A percentile compares a stretch with the other conserved stretches of the same genome.
phyloP scores from a whole-genome alignment of 2,888 invertebrate genomes.

The Anarsia innoxiella region DNA sequence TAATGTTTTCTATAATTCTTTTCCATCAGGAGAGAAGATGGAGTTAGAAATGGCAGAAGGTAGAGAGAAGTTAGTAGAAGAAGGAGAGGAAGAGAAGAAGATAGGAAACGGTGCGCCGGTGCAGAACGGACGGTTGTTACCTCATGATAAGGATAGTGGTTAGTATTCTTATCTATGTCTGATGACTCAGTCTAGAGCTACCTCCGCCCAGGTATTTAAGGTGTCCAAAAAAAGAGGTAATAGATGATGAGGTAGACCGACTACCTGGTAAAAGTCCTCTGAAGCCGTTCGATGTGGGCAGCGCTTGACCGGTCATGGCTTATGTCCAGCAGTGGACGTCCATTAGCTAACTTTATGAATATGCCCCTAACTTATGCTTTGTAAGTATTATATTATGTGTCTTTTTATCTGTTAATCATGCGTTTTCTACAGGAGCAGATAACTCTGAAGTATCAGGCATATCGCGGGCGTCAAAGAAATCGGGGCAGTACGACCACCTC shows the following conservation, averaged over 20 bases:
- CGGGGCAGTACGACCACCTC: constrained; percentile 82
- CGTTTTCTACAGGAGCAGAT: constrained; percentile 65
- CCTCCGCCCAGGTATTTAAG: no score
- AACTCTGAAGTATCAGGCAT: constrained; percentile 61
- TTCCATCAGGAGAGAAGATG: constrained; percentile 78
- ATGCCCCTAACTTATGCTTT: no score
- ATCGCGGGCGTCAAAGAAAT: constrained; percentile 59
- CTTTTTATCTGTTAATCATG: no score
- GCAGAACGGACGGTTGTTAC: constrained; percentile 51
- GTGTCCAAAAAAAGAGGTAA: no score
- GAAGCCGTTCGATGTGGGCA: no score
- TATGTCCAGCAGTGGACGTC: not conserved
- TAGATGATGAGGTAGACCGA: no score
- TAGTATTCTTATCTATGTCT: constrained; percentile 17
- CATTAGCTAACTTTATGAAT: not conserved
- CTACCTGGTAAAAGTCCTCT: no score
- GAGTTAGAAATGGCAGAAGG: constrained; percentile 80
- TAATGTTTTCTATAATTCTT: no score
- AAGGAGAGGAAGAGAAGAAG: constrained; percentile 69
- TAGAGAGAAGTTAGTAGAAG: constrained; percentile 71
- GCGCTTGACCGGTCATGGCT: no score
- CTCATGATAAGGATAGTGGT: constrained; percentile 60
- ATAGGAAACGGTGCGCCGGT: constrained; percentile 50
- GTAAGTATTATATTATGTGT: no score
- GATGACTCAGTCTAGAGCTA: no score